These are phyloP conservation scores for Eriosoma lanigerum DNA, from an alignment of 1,140 invertebrate species.

Conservation along the genomic window DNA sequence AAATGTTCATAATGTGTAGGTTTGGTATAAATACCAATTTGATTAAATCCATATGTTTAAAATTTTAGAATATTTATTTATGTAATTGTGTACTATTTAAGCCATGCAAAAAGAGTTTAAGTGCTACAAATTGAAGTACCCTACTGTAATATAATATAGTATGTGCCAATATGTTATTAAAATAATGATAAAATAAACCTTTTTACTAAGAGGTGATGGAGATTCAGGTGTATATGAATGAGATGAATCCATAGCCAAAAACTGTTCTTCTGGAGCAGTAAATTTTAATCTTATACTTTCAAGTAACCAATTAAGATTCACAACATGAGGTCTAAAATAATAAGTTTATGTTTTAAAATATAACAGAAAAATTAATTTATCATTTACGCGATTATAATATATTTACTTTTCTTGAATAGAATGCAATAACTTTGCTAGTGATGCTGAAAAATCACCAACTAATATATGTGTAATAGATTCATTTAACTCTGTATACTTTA, in stretches of 20 bases:
- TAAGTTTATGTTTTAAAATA: background rate
- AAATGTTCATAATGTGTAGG: too few species aligned
- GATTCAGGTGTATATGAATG: constrained; percentile 56
- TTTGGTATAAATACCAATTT: too few species aligned
- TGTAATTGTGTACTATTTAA: too few species aligned
- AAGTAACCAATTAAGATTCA: constrained; percentile 72
- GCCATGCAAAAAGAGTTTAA: too few species aligned
- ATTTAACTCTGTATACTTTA: constrained; percentile 72
- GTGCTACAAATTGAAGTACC: too few species aligned
- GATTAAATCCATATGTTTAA: too few species aligned
- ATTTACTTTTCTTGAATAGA: constrained; percentile 45
- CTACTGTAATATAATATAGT: too few species aligned
- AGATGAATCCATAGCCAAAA: constrained; percentile 52
- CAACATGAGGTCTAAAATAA: constrained; percentile 66
- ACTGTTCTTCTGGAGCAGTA: constrained; percentile 65
- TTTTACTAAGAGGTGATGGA: constrained; percentile 68
- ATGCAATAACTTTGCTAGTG: constrained; percentile 55
- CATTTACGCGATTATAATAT: too few species aligned
- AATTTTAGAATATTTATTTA: too few species aligned
- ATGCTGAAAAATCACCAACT: constrained; percentile 63
- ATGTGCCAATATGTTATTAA: too few species aligned
- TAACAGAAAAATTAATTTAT: too few species aligned
- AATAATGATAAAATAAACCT: constrained; percentile 56
- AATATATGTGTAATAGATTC: constrained; percentile 80
- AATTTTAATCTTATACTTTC: constrained; percentile 68